A percentile compares a stretch with the other conserved stretches of the same genome.
These are phyloP conservation scores for Cantharis nigra DNA, from an alignment of 2,888 invertebrate species.

Conservation along the genomic window DNA sequence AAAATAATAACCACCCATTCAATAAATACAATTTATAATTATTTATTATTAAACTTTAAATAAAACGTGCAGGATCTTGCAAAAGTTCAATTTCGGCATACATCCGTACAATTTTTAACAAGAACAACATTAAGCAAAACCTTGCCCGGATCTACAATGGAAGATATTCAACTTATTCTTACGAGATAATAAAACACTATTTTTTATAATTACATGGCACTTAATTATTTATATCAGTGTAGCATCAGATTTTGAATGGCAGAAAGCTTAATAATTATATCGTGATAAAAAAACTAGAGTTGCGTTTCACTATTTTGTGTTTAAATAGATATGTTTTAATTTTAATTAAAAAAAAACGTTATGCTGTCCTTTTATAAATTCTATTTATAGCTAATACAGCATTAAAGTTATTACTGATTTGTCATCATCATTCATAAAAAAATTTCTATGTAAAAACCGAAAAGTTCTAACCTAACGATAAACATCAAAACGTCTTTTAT, in stretches of 20 bases:
- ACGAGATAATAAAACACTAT: not conserved
- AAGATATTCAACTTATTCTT: not conserved
- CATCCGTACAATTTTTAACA: not conserved
- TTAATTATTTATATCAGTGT: not conserved
- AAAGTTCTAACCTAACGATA: not conserved
- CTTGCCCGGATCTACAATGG: not conserved
- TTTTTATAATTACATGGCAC: not conserved
- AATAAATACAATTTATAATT: not conserved
- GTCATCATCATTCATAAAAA: not conserved
- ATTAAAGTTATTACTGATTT: not conserved
- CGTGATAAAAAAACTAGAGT: not conserved
- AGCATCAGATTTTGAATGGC: not conserved
- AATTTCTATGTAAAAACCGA: not conserved
- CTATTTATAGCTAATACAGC: not conserved
- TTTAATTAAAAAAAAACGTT: not conserved
- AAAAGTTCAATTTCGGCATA: not conserved
- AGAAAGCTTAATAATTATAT: not conserved
- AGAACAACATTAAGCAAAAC: not conserved
- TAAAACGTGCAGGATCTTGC: not conserved
- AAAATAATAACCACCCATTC: not conserved
- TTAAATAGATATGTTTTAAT: constrained; percentile 11
- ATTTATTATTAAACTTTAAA: not conserved
- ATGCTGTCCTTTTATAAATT: not conserved
- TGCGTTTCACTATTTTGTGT: not conserved
- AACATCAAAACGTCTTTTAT: not conserved